Conservation (phyloP, 2,797 vertebrate species). For the Helicolenus hilgendorfi region DNA sequence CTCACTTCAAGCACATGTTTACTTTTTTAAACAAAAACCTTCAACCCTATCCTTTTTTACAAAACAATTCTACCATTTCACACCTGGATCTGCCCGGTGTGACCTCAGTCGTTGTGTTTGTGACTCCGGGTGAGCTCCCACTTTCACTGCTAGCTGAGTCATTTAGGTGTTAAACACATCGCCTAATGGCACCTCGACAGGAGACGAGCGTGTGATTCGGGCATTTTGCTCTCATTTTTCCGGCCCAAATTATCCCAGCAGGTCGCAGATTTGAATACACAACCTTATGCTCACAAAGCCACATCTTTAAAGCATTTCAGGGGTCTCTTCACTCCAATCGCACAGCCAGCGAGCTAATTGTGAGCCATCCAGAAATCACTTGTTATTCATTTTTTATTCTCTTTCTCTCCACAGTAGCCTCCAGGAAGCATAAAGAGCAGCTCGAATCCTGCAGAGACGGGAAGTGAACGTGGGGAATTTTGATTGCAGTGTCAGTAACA, state of each 20-base stretch:
- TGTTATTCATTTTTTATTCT: background rate
- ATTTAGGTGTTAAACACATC: constrained; percentile 29
- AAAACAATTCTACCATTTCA: constrained; percentile 9
- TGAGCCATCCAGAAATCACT: constrained; percentile 48
- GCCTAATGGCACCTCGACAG: constrained; percentile 45
- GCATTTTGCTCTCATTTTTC: constrained; percentile 29
- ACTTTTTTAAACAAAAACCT: background rate
- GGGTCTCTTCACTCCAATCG: constrained; percentile 39
- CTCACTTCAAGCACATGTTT: background rate
- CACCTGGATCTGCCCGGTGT: constrained; percentile 2
- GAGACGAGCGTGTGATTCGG: constrained; percentile 14
- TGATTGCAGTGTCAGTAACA: constrained; percentile 5
- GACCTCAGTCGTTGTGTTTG: background rate
- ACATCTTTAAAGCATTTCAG: constrained; percentile 21
- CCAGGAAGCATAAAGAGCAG: constrained; percentile 2
- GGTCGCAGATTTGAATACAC: constrained; percentile 55
- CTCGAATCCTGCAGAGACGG: constrained; percentile 7
- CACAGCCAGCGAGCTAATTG: constrained; percentile 50
- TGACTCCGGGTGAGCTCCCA: background rate
- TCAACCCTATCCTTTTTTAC: background rate
- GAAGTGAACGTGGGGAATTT: background rate
- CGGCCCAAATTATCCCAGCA: constrained; percentile 58
- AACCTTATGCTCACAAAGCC: constrained; percentile 18
- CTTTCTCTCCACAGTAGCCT: background rate
- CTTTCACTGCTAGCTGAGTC: constrained; percentile 7